phyloP scores from a whole-genome alignment of 53 echinoderm and acorn worm species.

The Holothuria leucospilota region DNA sequence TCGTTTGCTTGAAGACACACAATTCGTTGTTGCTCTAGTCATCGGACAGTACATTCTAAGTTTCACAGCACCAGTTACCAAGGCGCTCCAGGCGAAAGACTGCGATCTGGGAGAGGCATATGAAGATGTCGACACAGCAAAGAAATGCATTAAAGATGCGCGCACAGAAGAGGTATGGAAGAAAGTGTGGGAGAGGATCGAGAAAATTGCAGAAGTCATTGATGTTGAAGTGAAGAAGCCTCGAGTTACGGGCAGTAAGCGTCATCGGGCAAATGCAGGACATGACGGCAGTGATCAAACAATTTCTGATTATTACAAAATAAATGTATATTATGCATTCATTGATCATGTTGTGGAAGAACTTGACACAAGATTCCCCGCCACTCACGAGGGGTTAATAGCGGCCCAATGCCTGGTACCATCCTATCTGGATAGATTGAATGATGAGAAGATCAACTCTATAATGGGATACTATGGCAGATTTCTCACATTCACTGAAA shows the following conservation, averaged over 20 bases:
- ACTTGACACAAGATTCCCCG: too few relatives aligned
- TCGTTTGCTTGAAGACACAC: slow-evolving; percentile 5
- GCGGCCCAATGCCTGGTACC: too few relatives aligned
- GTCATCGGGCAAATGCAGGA: too few relatives aligned
- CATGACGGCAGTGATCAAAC: slow-evolving; percentile 8
- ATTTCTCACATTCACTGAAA: too few relatives aligned
- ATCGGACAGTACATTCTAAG: slow-evolving; percentile 8
- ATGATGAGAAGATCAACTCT: too few relatives aligned
- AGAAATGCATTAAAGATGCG: slow-evolving; percentile 8
- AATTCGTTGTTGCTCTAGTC: slow-evolving; percentile 5
- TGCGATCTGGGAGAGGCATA: too few relatives aligned
- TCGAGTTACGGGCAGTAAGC: slow-evolving; percentile 4
- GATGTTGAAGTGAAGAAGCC: slow-evolving; percentile 8
- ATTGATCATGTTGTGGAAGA: neutral
- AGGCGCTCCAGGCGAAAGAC: too few relatives aligned
- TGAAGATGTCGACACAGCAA: slow-evolving; percentile 8
- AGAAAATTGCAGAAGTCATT: neutral
- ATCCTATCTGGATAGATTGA: too few relatives aligned
- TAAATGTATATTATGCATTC: too few relatives aligned
- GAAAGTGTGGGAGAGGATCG: too few relatives aligned
- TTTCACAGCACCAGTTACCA: slow-evolving; percentile 8
- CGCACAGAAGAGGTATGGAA: slow-evolving; percentile 1
- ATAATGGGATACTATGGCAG: too few relatives aligned
- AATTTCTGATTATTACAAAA: slow-evolving; percentile 4
- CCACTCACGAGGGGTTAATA: too few relatives aligned